Base-by-base conservation (phyloP, 1,140 invertebrate genomes). In the Bombus cullumanus region DNA sequence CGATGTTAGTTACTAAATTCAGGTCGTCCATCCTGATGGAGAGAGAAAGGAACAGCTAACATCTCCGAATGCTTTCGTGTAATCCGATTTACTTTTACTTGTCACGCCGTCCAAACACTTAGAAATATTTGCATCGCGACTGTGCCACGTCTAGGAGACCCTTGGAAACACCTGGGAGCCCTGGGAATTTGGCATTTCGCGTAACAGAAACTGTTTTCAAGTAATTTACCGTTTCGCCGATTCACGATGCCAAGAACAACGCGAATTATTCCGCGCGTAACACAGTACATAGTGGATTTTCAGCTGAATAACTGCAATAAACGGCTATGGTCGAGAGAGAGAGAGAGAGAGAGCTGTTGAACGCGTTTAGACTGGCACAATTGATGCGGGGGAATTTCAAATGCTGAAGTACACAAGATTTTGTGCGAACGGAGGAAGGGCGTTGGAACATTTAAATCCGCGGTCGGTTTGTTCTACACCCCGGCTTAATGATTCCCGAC, bases 71-170 rank as follows among this genome's bases (percentile, higher is more conserved):
- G 76, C 68, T 22, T 59, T 47, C 47, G 75, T 37, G 79, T 85
- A 85, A 85, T 74, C 84, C 78, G 79, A 85, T 85, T 85, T 85
- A 75, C 69, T 85, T 83, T 85, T 85, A 85, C 83, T 85, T 72
- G 72, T 85, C 76, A 53, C 68, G 47, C 25, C 53, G 68, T 80
- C 80, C 83, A 85, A 80, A 85, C 68, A 72, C 57, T 81, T 72
- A 25, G 84, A 81, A 81, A 85, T 81, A 85, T 85, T 85, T 85
- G 68, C 83, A 80, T 72, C 68, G 76, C 39, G 53, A 68, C 68
- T 39, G 31, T 37, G 13, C 25, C 5, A 10, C 22, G 31, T 31
- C 41, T 37, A 37, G 8, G 66, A 15, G 34, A 25, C 25, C 25
- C 6, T 34, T 13, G 18, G 34, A 62, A 62, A 62, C 59, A 62